phyloP scores from a whole-genome alignment of 2,797 vertebrate species.

The Tinamus major region DNA sequence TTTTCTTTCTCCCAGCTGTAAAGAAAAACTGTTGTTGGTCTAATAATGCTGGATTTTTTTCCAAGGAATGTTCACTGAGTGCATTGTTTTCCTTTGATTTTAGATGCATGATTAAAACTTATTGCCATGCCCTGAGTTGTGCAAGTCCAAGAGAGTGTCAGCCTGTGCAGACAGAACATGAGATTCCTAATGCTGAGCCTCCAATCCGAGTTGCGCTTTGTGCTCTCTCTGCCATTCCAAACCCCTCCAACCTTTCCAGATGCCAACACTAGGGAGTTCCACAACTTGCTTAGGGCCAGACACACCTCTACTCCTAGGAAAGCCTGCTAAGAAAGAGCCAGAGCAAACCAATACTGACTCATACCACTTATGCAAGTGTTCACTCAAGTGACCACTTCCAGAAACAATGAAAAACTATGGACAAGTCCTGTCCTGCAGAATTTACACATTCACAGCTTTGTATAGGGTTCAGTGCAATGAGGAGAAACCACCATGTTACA shows the following conservation, averaged over 20 bases:
- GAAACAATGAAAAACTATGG: slow-evolving; percentile 34
- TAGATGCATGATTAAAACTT: slow-evolving; percentile 12
- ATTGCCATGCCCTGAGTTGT: slow-evolving; percentile 26
- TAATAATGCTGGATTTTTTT: slow-evolving; percentile 21
- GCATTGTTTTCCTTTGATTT: slow-evolving; percentile 29
- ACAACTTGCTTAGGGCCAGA: slow-evolving; percentile 62
- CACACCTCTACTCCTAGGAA: slow-evolving; percentile 59
- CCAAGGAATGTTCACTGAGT: slow-evolving; percentile 6
- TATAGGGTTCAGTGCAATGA: not conserved
- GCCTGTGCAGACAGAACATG: slow-evolving; percentile 13
- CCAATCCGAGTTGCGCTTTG: not conserved
- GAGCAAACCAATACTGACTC: slow-evolving; percentile 45
- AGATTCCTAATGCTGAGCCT: slow-evolving; percentile 34
- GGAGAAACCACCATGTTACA: not conserved
- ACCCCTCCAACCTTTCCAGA: not conserved
- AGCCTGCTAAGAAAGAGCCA: slow-evolving; percentile 41
- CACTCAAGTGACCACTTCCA: slow-evolving; percentile 63
- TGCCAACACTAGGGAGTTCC: slow-evolving; percentile 68
- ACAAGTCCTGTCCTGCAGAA: slow-evolving; percentile 60
- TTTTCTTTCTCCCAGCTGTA: not conserved
- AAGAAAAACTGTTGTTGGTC: not conserved
- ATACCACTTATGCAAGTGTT: not conserved
- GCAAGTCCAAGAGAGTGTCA: slow-evolving; percentile 37
- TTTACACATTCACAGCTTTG: slow-evolving; percentile 4
- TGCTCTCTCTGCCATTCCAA: not conserved